These are phyloP conservation scores for Spheniscus humboldti DNA, from an alignment of 2,797 vertebrate genomes.

Conservation along the genomic window DNA sequence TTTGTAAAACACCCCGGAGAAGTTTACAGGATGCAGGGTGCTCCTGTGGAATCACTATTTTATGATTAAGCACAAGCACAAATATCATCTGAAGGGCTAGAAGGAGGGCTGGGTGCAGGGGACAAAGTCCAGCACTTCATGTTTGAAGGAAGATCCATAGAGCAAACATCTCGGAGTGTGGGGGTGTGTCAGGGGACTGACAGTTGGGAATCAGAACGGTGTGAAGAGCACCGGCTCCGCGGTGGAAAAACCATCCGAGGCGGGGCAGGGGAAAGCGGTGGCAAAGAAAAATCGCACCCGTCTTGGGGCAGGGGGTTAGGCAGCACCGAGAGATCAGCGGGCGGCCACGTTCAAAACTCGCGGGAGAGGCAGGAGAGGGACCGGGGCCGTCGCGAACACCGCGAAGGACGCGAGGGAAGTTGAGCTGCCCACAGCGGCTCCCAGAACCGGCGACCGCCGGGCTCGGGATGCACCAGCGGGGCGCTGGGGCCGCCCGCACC, in stretches of 20 bases:
- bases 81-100: not conserved
- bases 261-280: not conserved
- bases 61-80: not conserved
- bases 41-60: not conserved
- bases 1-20: not conserved
- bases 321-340: not conserved
- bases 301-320: not conserved
- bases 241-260: accelerated
- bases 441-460: not conserved
- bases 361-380: not conserved
- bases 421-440: not conserved
- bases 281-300: not conserved
- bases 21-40: not conserved
- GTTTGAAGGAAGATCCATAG: not conserved
- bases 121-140: not conserved
- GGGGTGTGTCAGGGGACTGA: slow-evolving; percentile 18
- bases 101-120: not conserved
- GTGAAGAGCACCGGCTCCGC: not conserved
- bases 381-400: not conserved
- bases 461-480: not conserved
- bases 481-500: not conserved
- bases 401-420: not conserved
- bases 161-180: not conserved
- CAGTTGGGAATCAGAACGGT: not conserved
- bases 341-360: not conserved